phyloP scores from a whole-genome alignment of 2,113 vertebrate species.

The Microcebus griseorufus region DNA sequence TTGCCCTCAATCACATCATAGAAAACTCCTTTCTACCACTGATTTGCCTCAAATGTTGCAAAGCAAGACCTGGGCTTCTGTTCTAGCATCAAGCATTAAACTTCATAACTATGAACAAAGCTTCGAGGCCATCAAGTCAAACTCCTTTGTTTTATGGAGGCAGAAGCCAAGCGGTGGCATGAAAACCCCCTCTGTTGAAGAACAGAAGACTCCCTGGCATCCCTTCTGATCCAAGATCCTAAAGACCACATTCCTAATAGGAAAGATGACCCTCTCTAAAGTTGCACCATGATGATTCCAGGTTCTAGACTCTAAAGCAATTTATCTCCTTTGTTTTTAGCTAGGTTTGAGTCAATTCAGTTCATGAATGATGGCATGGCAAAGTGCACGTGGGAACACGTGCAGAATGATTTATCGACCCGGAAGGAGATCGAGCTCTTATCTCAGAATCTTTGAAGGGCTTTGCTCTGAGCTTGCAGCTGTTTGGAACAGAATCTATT shows the following conservation, averaged over 20 bases:
- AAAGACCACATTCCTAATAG: neutral
- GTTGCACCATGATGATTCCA: neutral
- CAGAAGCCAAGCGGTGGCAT: neutral
- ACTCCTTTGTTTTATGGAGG: slow-evolving; percentile 27
- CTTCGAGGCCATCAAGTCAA: neutral
- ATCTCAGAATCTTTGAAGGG: slow-evolving; percentile 19
- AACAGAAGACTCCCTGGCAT: neutral
- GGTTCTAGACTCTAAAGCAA: neutral
- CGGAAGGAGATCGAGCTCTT: neutral
- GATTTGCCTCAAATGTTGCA: slow-evolving; percentile 14
- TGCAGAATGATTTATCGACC: slow-evolving; percentile 1
- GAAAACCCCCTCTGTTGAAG: neutral
- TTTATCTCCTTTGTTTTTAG: neutral
- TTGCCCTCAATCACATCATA: neutral
- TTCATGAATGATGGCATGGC: neutral
- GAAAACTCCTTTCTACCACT: neutral
- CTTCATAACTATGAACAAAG: neutral
- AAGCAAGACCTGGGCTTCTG: neutral
- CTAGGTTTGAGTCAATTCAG: slow-evolving; percentile 18
- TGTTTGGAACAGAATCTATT: slow-evolving; percentile 45
- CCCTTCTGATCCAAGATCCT: neutral
- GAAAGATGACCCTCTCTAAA: neutral
- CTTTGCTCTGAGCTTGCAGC: neutral
- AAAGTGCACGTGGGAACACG: neutral
- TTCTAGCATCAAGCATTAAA: slow-evolving; percentile 10